Base-by-base conservation (phyloP, 2,797 vertebrate genomes). In the Lerista edwardsae region DNA sequence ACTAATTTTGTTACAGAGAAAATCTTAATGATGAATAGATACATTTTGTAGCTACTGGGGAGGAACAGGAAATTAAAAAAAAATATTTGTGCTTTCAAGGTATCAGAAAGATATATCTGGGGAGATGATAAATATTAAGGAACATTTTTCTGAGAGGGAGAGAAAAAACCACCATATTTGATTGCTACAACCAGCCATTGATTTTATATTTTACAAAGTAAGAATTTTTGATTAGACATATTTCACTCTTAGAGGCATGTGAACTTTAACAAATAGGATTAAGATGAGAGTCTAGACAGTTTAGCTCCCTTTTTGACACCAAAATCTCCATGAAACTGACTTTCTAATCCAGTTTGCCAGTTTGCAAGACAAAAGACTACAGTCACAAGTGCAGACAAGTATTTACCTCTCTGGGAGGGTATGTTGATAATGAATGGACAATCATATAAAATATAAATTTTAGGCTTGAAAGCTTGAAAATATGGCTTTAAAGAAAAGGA, bases 11-110 rank as follows among this genome's bases (percentile, higher is more conserved):
- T 88, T 87, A 29, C 29, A 64, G 76, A 80, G 79, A 87, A 81
- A 83, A 87, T 67, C 79, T 87, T 82, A 57, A 15, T 39, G 57
- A 73, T 73, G 19, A 75, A 75, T 61, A 23, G 31, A 75, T 80
- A 80, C 31, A 34, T 74, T 41, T 64, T 12, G 21, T 47, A 73
- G 39, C 39, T 82, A 61, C 4, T 82, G 29, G 69, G 23, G n/a
- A 39, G 21, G 21, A 25, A 34, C 65, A 27, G 41, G n/a, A 14
- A 15, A 55, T 55, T 51, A 8, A 41, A 41, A 82, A 74, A 39
- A 59, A 3, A 19, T 31, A 6, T 51, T 31, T 51, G 31, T 68
- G 44, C n/a, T 23, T 79, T 34, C 21, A 27, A 71, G 79, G 34
- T 41, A 69, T 68, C 78, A 68, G 65, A 25, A 36, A 51, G 51